Base-by-base conservation (phyloP, 2,888 invertebrate species). In the Monochamus alternatus region DNA sequence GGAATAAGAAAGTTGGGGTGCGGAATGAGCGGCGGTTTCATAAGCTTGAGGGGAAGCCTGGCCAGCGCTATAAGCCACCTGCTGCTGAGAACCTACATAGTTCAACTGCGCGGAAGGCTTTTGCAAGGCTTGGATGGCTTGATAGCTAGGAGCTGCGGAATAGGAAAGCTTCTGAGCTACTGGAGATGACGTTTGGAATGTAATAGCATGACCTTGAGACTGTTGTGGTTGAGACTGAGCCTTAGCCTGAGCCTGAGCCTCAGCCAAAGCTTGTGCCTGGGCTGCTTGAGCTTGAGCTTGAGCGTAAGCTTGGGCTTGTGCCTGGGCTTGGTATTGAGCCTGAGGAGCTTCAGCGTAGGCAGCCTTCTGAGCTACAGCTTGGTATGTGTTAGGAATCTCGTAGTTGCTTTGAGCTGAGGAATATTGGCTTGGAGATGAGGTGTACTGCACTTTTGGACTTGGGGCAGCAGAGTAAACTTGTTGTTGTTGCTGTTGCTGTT, bases 1-100 rank as follows among this genome's bases (percentile, higher is more conserved):
- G n/a, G 80, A 74, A 66, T 82, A 83, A 51, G 78, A 63, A 3
- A 80, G 32, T 74, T 84, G 81, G 10, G 80, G 80, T 1, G 73
- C 60, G 5, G 79, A 59, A 64, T 81, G 78, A 52, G 80, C 81
- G 31, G 75, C 72, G 58, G 71, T 51, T 65, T 73, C 68, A 62
- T 76, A 75, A 52, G 31, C 59, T 52, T 52, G 65, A 79, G 76
- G 9, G 9, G 60, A 30, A 14, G 76, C 66, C 30, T 78, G 76
- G 59, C 64, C 4, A 4, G 60, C 52, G 4, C 52, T 31, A 10
- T 32, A 60, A 30, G 60, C 9, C 31, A 4, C 31, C 14, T 60
- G 60, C 14, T 30, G 60, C 3, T 31, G 31, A 31, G 81, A 68
- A 32, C 77, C 65, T 10, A 75, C 74, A 22, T 74, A 73, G 10